Evolutionary conservation across 2,797 vertebrate species (phyloP).

Genomic region (Falco naumanni): DNA sequence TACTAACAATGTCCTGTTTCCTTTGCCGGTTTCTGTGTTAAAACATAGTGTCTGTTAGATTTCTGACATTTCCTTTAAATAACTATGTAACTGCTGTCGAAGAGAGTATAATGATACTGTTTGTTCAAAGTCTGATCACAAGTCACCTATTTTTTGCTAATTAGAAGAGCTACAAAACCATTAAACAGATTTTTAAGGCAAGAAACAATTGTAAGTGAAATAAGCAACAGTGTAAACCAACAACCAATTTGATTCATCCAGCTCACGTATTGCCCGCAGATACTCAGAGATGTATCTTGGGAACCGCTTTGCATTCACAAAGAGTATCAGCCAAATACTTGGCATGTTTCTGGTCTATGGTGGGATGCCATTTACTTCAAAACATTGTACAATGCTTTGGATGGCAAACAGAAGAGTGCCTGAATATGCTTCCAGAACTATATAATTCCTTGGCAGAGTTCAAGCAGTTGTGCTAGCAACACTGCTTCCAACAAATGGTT

Average conservation of each 20-base stretch:
- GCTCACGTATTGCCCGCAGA: slow-evolving; percentile 18
- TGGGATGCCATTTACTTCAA: slow-evolving; percentile 76
- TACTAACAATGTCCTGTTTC: neutral
- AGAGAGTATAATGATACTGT: neutral
- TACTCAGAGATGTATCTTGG: slow-evolving; percentile 44
- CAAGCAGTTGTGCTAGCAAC: slow-evolving; percentile 60
- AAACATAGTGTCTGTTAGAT: neutral
- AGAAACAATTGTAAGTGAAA: neutral
- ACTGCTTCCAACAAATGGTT: slow-evolving; percentile 49
- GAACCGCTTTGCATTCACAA: slow-evolving; percentile 70
- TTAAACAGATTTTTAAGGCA: slow-evolving; percentile 21
- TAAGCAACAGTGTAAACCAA: slow-evolving; percentile 11
- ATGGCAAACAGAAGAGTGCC: slow-evolving; percentile 67
- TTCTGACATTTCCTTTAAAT: neutral
- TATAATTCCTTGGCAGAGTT: slow-evolving; percentile 75
- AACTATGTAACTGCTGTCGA: neutral
- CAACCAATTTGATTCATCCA: slow-evolving; percentile 1
- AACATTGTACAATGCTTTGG: slow-evolving; percentile 60
- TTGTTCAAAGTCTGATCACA: neutral
- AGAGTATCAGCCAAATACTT: slow-evolving; percentile 65
- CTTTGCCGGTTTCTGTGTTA: neutral
- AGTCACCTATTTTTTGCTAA: neutral
- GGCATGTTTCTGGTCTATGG: slow-evolving; percentile 68
- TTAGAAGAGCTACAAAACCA: neutral
- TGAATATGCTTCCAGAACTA: slow-evolving; percentile 72